A percentile compares a stretch with the other conserved stretches of the same genome.
phyloP scores from a whole-genome alignment of 2,888 invertebrate genomes.

The Leucophora obtusa region DNA sequence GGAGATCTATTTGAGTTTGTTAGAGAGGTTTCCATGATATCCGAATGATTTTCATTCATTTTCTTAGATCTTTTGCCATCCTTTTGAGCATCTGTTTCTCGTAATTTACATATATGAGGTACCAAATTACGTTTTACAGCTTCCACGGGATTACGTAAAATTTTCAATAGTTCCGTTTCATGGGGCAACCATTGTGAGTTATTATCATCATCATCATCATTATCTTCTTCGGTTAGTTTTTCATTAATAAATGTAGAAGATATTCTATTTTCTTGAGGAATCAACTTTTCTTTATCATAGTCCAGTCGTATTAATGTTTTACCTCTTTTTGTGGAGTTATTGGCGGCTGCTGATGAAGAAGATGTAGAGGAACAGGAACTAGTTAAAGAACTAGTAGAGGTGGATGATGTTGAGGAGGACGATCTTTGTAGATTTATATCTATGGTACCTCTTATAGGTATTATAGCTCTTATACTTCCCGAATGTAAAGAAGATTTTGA shows the following conservation, averaged over 20 bases:
- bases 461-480: constrained; percentile 76
- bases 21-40: constrained; percentile 25
- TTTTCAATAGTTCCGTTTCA: constrained; percentile 80
- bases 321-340: constrained; percentile 69
- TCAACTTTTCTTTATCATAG: constrained; percentile 71
- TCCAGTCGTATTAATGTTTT: constrained; percentile 77
- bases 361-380: constrained; percentile 68
- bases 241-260: constrained; percentile 34
- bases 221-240: constrained; percentile 35
- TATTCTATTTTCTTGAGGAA: constrained; percentile 32
- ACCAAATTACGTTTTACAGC: constrained; percentile 86
- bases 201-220: constrained; percentile 3
- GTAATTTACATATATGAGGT: constrained; percentile 87
- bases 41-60: constrained; percentile 66
- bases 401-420: constrained; percentile 75
- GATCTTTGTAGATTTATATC: constrained; percentile 73
- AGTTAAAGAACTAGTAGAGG: constrained; percentile 70
- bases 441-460: constrained; percentile 76
- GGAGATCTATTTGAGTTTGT: not conserved
- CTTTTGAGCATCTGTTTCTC: constrained; percentile 71
- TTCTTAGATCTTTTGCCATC: constrained; percentile 75
- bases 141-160: constrained; percentile 86
- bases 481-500: constrained; percentile 41
- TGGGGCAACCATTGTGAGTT: constrained; percentile 71
- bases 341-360: constrained; percentile 62